phyloP scores from a whole-genome alignment of 1,140 invertebrate species.

The Aphaenogaster rudis region DNA sequence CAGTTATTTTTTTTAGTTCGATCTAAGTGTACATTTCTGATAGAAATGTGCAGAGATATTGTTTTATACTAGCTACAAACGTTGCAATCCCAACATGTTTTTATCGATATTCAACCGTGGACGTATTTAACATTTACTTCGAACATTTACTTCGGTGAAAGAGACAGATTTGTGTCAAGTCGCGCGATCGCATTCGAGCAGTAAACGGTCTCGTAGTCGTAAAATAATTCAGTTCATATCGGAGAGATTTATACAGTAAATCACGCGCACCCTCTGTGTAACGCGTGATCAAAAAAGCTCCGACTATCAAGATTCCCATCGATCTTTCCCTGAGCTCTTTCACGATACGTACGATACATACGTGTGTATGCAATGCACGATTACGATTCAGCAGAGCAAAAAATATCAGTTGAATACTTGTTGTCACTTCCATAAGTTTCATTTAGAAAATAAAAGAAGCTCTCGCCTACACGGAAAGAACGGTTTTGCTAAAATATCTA shows the following conservation, averaged over 20 bases:
- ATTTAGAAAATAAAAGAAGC: slow-evolving; percentile 39
- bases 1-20: background rate
- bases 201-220: slow-evolving; percentile 16
- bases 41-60: background rate
- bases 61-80: background rate
- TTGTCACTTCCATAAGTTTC: slow-evolving; percentile 29
- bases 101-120: background rate
- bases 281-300: slow-evolving; percentile 17
- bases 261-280: background rate
- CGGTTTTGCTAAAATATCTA: no score
- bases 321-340: slow-evolving; percentile 8
- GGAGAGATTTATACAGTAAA: slow-evolving; percentile 5
- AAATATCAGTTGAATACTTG: slow-evolving; percentile 30
- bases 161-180: slow-evolving; percentile 23
- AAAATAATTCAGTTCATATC: slow-evolving; percentile 32
- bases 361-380: background rate
- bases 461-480: no score
- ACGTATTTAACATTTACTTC: background rate
- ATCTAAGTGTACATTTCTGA: background rate
- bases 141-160: slow-evolving; percentile 14
- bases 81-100: slow-evolving; percentile 1
- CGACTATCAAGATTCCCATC: slow-evolving; percentile 3
- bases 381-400: slow-evolving; percentile 25
- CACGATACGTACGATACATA: background rate
- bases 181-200: slow-evolving; percentile 4